Evolutionary conservation across 2,113 vertebrate species (phyloP), one percentile per base, ranked within the genome.

Genomic region (Atrichornis clamosus): DNA sequence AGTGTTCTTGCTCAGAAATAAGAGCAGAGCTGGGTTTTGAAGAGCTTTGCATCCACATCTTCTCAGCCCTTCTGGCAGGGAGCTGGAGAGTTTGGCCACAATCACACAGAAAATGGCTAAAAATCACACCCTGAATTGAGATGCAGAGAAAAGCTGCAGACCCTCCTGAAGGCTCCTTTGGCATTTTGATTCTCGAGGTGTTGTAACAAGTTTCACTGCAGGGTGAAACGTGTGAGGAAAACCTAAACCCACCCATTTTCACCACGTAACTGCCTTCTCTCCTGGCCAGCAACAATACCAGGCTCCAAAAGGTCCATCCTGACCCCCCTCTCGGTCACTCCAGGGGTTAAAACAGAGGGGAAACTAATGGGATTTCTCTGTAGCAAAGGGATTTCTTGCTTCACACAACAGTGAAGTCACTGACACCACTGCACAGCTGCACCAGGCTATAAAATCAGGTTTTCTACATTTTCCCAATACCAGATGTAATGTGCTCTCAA

Each of bases 321-420:
- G 0, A 49, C 53, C 70, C 0, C 2, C 0, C 30, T 18, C 42
- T 26, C 13, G 17, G 28, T 26, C 50, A 11, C 41, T 56, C 28
- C 26, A 21, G 47, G 24, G 28, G 17, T 37, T 78, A 42, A 90
- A 73, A 42, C 0, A 76, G 53, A 55, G 19, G 28, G 23, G 37
- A 62, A 84, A 42, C 5, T 1, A 1, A 22, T 16, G 69, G 62
- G 44, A 9, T 17, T 79, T 32, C 20, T 1, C 26, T 32, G 35
- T 6, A 53, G 46, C 30, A 80, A 63, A 59, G 41, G 23, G 33
- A 74, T 17, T 6, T 74, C 33, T 32, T 30, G 39, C 50, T 83
- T 28, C 41, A 58, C 23, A 7, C 13, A 33, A 55, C 55, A 83
- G 30, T 21, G 24, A 67, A 69, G 85, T 15, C 15, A 1, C 33